Evolutionary conservation across 2,888 invertebrate genomes (phyloP), one percentile per base, ranked within the genome.

Genomic region (Reticulitermes lucifugus): DNA sequence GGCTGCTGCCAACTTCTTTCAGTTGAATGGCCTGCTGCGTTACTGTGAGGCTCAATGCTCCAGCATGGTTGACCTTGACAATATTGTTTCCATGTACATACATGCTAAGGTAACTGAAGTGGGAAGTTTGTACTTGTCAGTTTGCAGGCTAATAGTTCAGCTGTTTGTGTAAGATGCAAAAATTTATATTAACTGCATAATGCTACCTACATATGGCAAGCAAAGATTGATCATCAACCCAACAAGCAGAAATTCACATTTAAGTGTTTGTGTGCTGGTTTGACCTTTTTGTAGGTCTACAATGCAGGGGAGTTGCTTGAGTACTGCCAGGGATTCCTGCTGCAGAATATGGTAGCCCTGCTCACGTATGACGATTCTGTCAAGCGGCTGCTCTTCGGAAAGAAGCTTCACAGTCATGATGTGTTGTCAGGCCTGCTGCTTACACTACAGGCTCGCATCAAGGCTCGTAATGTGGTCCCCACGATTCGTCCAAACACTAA

Each of bases 301-400:
- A 97, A 96, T 89, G 97, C 97, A 51, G 94, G 94, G 60, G 96
- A 97, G 90, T 92, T 98, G 70, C 91, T 98, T 89, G 97, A 97
- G 91, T 97, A 96, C 90, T 97, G 97, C 89, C 97, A 97, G 91
- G 97, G 97, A 83, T 97, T 97, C 90, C 92, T 98, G 46, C 93
- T 98, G 79, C 97, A 98, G 91, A 97, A 98, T 89, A 96, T 98
- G 97, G 97, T 97, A n/a, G 96, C 97, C n/a, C 92, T 97, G 46
- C 92, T 98, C 80, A 97, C 97, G 0, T 97, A 97, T 89, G 97
- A 97, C 89, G 97, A 97, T 90, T 97, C 97, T 0, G 97, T 97
- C 0, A 96, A 97, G 89, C 94, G 97, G 87, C 91, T 98, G 85
- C 93, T 98, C 65, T 97, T 97, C 89, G 97, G 97, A 71, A 97